Conservation (phyloP, 2,113 vertebrate species). For the Microcebus ravelobensis region DNA sequence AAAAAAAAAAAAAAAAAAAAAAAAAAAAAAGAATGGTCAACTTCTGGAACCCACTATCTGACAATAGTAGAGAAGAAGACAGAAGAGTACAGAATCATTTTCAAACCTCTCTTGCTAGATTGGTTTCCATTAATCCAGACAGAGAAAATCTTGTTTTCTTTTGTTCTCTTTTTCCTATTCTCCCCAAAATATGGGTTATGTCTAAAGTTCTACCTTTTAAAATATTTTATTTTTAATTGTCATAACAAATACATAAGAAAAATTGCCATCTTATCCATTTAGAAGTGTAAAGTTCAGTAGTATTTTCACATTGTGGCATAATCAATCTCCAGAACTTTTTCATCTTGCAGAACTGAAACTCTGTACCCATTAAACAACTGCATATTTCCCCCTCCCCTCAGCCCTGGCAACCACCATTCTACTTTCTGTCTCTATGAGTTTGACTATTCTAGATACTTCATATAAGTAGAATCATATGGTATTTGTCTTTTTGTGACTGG, state of each 20-base stretch:
- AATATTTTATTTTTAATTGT: conserved; percentile 51
- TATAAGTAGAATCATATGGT: not conserved
- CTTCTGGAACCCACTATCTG: conserved; percentile 35
- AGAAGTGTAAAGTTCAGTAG: conserved; percentile 44
- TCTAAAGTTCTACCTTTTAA: not conserved
- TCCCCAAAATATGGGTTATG: not conserved
- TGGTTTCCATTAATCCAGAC: conserved; percentile 27
- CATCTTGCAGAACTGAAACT: conserved; percentile 14
- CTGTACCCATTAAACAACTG: not conserved
- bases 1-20: too few species aligned
- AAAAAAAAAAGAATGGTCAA: conserved; percentile 43
- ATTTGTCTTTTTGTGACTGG: conserved; percentile 28
- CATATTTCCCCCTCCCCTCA: not conserved
- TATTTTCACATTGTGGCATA: not conserved
- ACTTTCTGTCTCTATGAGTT: conserved; percentile 12
- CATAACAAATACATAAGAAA: conserved; percentile 37
- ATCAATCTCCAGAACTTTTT: conserved; percentile 34
- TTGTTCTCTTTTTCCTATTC: not conserved
- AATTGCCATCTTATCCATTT: conserved; percentile 33
- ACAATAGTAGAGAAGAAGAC: not conserved
- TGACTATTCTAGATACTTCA: conserved; percentile 24
- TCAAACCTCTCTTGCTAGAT: not conserved
- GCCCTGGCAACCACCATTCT: not conserved
- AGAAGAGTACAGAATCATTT: conserved; percentile 25
- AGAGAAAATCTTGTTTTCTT: conserved; percentile 5